phyloP scores from a whole-genome alignment of 2,888 invertebrate genomes.

The Odontothrips loti region DNA sequence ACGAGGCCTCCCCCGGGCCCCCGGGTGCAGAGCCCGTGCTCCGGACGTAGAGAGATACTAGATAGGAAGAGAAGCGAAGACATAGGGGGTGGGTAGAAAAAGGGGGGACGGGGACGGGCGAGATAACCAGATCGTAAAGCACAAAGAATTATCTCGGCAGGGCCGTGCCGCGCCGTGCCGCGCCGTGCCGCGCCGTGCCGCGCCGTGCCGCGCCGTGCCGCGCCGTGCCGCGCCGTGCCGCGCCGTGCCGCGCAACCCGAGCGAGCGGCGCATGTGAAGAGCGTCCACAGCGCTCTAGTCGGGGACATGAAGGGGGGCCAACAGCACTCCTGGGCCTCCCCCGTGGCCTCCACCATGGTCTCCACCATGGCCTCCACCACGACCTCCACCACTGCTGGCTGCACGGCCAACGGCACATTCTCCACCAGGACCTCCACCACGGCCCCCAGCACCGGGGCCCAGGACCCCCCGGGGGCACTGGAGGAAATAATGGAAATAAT shows the following conservation, averaged over 20 bases:
- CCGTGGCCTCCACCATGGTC: too few relatives aligned
- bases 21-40: too few relatives aligned
- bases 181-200: too few relatives aligned
- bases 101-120: not conserved
- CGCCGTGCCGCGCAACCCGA: not conserved
- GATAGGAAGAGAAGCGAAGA: too few relatives aligned
- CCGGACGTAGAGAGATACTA: too few relatives aligned
- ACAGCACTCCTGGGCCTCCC: not conserved
- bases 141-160: not conserved
- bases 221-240: not conserved
- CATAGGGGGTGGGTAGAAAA: not conserved
- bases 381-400: too few relatives aligned
- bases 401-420: too few relatives aligned
- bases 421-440: too few relatives aligned
- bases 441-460: too few relatives aligned
- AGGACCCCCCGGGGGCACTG: not conserved
- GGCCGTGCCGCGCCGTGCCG: not conserved
- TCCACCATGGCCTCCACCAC: too few relatives aligned
- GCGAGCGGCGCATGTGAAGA: not conserved
- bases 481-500: slow-evolving; percentile 25
- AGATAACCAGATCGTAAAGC: not conserved
- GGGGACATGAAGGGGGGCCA: not conserved
- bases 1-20: too few relatives aligned
- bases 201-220: not conserved
- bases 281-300: not conserved